Evolutionary conservation across 2,797 vertebrate genomes (phyloP), one percentile per base, ranked within the genome.

Genomic region (Pipistrellus pipistrellus): DNA sequence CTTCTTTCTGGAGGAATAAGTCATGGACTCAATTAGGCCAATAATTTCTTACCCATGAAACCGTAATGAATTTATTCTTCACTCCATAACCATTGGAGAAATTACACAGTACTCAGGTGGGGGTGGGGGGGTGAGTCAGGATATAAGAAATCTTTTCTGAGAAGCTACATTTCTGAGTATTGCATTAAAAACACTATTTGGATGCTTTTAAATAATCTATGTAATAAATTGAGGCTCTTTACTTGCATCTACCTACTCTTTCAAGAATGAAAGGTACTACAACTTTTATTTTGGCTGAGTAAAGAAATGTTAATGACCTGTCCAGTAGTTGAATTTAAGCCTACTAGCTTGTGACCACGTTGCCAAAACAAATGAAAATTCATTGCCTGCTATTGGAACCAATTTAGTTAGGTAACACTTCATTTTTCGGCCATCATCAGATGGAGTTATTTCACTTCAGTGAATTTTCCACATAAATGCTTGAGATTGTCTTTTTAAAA

Each of bases 281-380:
- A 91, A 96, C 64, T 94, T 93, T 35, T 75, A 4, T 82, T 88
- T 75, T 96, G 59, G 51, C 38, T 17, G 76, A 94, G 66, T 85
- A 95, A 82, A 95, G 66, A 91, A 91, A 95, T 77, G 78, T 95
- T 95, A 97, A 95, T 68, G 38, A 80, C 57, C 81, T 96, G 91
- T 82, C 87, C 95, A 85, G 41, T n/a, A 88, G 80, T 78, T 96
- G 69, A 69, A 87, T 89, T 91, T 87, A 90, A 93, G 86, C 78
- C 88, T 59, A 57, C 78, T 73, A 85, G 80, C 59, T 90, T 94
- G 87, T 21, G 32, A 84, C 13, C 85, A 8, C 32, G 35, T 94
- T 95, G 89, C 88, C 96, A 96, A 92, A 95, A 95, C 80, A 95
- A 95, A 96, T 90, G 93, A 75, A 96, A 96, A 96, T 91, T 94